Evolutionary conservation across 2,888 invertebrate species (phyloP).

Genomic region (Plutella xylostella): DNA sequence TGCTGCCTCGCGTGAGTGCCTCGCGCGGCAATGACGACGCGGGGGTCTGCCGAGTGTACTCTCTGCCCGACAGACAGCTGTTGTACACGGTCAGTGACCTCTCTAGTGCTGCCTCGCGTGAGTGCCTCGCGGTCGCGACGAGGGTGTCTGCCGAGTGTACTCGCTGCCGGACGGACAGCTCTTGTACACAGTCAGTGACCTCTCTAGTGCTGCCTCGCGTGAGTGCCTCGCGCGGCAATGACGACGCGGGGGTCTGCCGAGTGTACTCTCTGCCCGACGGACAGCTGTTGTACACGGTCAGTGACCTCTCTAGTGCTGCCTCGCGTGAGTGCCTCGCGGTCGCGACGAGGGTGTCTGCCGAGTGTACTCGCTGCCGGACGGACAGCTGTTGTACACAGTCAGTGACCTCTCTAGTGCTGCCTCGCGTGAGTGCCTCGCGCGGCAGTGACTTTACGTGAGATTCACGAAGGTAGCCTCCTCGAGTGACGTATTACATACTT

Average conservation of each 20-base stretch:
- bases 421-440: no score
- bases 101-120: constrained; percentile 88
- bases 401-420: no score
- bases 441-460: no score
- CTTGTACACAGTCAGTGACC: constrained; percentile 74
- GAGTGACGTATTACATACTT: no score
- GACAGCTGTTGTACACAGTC: constrained; percentile 82
- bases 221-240: constrained; percentile 85
- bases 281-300: constrained; percentile 81
- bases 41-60: constrained; percentile 85
- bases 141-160: constrained; percentile 86
- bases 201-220: constrained; percentile 90
- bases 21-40: constrained; percentile 88
- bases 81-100: constrained; percentile 75
- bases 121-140: constrained; percentile 95
- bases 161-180: constrained; percentile 79
- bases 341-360: constrained; percentile 89
- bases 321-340: constrained; percentile 94
- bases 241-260: constrained; percentile 87
- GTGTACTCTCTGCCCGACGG: constrained; percentile 81
- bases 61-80: constrained; percentile 78
- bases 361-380: constrained; percentile 80
- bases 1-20: constrained; percentile 90
- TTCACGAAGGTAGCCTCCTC: no score
- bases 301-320: constrained; percentile 81